phyloP scores from a whole-genome alignment of 2,888 invertebrate species.

The Lithophane leautieri region DNA sequence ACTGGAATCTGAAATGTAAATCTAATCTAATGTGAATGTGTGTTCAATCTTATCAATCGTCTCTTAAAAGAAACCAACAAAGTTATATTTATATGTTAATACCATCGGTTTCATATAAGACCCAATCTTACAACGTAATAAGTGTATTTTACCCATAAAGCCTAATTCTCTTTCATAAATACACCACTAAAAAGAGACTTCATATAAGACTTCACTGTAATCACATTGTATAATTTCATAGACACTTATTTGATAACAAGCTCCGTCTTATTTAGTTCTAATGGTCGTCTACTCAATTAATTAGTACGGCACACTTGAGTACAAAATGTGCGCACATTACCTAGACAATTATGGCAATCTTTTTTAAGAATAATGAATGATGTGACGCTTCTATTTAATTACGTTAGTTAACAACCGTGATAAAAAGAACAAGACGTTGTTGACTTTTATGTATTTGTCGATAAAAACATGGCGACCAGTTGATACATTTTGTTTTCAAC shows the following conservation, averaged over 20 bases:
- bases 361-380: constrained; percentile 41
- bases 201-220: background rate
- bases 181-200: background rate
- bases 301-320: constrained; percentile 35
- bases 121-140: background rate
- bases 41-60: no score
- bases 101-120: background rate
- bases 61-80: no score
- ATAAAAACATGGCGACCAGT: constrained; percentile 6
- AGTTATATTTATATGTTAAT: no score
- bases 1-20: no score
- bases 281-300: constrained; percentile 39
- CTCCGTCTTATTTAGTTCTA: constrained; percentile 28
- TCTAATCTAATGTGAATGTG: no score
- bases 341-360: constrained; percentile 33
- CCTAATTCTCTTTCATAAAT: background rate
- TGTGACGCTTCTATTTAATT: constrained; percentile 28
- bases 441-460: constrained; percentile 19
- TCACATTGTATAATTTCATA: constrained; percentile 29
- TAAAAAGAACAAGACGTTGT: constrained; percentile 32
- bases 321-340: constrained; percentile 29
- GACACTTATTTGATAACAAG: constrained; percentile 3
- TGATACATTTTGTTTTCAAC: constrained; percentile 27
- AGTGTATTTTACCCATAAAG: background rate
- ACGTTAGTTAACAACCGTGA: constrained; percentile 18